Evolutionary conservation across 2,888 invertebrate species (phyloP), one percentile per base, ranked within the genome.

Genomic region (Copidosoma aretas): DNA sequence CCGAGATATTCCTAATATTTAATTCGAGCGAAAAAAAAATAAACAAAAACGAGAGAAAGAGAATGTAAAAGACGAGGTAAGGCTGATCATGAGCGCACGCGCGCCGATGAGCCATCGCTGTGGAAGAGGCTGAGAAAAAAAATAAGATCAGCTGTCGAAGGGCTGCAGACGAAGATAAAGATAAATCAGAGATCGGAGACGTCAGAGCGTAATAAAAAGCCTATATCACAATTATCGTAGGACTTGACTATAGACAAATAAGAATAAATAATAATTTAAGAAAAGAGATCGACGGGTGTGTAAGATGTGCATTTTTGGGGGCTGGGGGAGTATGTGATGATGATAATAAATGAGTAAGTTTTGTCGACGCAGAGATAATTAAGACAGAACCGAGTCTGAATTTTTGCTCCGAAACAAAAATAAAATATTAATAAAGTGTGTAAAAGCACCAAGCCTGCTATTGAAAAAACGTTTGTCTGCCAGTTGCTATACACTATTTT

Each of bases 1-100:
- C 83, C 83, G 82, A n/a, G n/a, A 83, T 84, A 83, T 74, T 82
- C 82, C 83, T 80, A 73, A 73, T 67, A 71, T 32, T 73, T 74
- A 75, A 73, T 71, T 69, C 65, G 64, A 63, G 49, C 43, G 60
- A 61, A 68, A 39, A 59, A 58, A 60, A 43, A 53, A 60, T 2
- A 46, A 67, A 63, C 54, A 43, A 60, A 61, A 68, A 39, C 56
- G 58, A 60, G 52, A 53, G 60, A 4, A 46, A 46, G 12, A 66
- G 52, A 68, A 66, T 70, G 60, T 67, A 63, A 46, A 65, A 68
- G 61, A 67, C 64, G 60, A 69, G 52, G 69, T 64, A 65, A 67
- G 70, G 64, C 54, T 67, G 68, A 68, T 67, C 66, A 66, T 65
- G 70, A 32, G 70, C 58, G 60, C 54, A 57, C 60, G 64, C 58